Conservation (phyloP, 2,113 vertebrate genomes). For the Thomomys bottae region DNA sequence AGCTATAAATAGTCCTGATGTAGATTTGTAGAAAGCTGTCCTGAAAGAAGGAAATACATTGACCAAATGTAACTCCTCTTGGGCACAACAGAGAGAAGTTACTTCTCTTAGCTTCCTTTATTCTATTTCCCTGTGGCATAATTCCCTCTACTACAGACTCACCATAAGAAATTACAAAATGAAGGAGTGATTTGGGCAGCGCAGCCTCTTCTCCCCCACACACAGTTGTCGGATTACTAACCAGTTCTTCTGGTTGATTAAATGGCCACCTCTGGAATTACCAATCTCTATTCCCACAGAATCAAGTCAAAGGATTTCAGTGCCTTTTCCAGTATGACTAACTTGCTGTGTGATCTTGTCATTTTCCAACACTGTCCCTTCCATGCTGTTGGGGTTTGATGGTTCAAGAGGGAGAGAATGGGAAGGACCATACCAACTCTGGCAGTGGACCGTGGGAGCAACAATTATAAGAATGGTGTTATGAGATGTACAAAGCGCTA, state of each 20-base stretch:
- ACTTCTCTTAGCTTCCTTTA: neutral
- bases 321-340: neutral
- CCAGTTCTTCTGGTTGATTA: neutral
- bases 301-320: neutral
- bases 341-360: neutral
- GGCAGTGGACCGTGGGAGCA: neutral
- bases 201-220: neutral
- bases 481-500: no score
- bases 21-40: neutral
- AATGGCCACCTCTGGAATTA: neutral
- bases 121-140: neutral
- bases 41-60: neutral
- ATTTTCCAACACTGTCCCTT: neutral
- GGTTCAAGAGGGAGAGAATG: neutral
- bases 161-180: neutral
- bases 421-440: neutral
- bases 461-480: neutral
- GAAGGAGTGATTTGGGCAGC: neutral
- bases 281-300: neutral
- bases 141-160: neutral
- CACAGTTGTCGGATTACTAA: neutral
- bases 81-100: neutral
- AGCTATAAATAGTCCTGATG: neutral
- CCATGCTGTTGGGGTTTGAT: neutral
- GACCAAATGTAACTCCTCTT: neutral